phyloP scores from a whole-genome alignment of 2,797 vertebrate genomes.

The Enteromius argenteus region DNA sequence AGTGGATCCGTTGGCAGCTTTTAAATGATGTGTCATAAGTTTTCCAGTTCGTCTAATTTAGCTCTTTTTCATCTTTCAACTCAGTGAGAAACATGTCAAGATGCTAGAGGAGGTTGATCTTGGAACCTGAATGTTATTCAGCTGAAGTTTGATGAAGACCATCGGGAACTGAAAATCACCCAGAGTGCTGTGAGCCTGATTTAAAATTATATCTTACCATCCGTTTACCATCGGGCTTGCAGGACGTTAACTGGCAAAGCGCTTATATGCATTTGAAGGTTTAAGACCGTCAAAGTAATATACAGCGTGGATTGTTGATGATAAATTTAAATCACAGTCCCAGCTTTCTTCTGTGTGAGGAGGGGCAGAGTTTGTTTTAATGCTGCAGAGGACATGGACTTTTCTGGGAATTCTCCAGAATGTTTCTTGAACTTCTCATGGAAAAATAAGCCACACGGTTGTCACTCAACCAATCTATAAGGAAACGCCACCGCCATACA shows the following conservation, averaged over 20 bases:
- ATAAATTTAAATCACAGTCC: conserved; percentile 24
- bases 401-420: conserved; percentile 39
- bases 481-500: conserved; percentile 16
- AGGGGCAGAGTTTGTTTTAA: conserved; percentile 17
- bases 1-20: neutral
- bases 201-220: conserved; percentile 34
- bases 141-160: conserved; percentile 44
- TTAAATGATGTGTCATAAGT: neutral
- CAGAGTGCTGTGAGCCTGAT: conserved; percentile 36
- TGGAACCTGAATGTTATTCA: conserved; percentile 41
- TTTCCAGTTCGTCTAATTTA: conserved; percentile 25
- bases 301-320: conserved; percentile 11
- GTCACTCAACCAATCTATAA: conserved; percentile 40
- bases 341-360: conserved; percentile 24
- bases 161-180: conserved; percentile 24
- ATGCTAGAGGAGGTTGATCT: conserved; percentile 33
- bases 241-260: neutral
- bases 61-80: conserved; percentile 27
- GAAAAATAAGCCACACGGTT: conserved; percentile 31
- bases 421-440: conserved; percentile 34
- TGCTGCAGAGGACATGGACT: conserved; percentile 55
- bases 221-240: conserved; percentile 17
- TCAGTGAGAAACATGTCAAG: conserved; percentile 20
- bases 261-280: neutral
- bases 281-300: conserved; percentile 13